phyloP scores from a whole-genome alignment of 2,888 invertebrate genomes.

The Silvanus unidentatus region DNA sequence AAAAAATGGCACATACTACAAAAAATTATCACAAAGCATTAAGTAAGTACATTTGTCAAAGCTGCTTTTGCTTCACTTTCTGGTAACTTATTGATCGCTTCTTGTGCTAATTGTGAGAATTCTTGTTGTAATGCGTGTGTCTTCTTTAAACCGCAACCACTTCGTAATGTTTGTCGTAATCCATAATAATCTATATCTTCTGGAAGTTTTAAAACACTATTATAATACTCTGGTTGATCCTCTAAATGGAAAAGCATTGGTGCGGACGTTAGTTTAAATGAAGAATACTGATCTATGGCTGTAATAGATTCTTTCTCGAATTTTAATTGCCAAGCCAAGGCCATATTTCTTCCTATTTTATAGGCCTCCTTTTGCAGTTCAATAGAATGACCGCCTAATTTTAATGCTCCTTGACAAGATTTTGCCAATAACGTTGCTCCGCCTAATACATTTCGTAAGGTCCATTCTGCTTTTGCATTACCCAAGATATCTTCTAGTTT shows the following conservation, averaged over 20 bases:
- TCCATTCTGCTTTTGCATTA: constrained; percentile 71
- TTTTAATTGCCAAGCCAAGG: constrained; percentile 75
- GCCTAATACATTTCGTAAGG: constrained; percentile 53
- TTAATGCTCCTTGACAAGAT: constrained; percentile 76
- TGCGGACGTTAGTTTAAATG: constrained; percentile 69
- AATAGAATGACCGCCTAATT: constrained; percentile 71
- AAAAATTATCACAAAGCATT: too few species aligned
- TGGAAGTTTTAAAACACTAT: constrained; percentile 58
- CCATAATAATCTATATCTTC: constrained; percentile 56
- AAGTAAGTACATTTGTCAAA: constrained; percentile 70
- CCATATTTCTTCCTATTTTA: constrained; percentile 81
- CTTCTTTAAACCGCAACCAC: constrained; percentile 64
- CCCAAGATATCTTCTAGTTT: constrained; percentile 44
- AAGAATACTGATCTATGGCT: constrained; percentile 31
- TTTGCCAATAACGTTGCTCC: constrained; percentile 71
- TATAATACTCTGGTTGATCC: constrained; percentile 60
- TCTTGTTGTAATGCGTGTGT: constrained; percentile 66
- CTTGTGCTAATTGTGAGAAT: constrained; percentile 66
- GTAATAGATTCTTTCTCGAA: constrained; percentile 63
- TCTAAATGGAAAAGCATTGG: constrained; percentile 77
- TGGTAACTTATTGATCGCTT: constrained; percentile 66
- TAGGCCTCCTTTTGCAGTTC: constrained; percentile 72
- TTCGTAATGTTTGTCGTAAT: constrained; percentile 37
- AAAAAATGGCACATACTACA: not conserved
- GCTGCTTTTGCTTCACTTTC: constrained; percentile 75